Evolutionary conservation across 2,888 invertebrate species (phyloP).

Genomic region (Tetragonula carbonaria): DNA sequence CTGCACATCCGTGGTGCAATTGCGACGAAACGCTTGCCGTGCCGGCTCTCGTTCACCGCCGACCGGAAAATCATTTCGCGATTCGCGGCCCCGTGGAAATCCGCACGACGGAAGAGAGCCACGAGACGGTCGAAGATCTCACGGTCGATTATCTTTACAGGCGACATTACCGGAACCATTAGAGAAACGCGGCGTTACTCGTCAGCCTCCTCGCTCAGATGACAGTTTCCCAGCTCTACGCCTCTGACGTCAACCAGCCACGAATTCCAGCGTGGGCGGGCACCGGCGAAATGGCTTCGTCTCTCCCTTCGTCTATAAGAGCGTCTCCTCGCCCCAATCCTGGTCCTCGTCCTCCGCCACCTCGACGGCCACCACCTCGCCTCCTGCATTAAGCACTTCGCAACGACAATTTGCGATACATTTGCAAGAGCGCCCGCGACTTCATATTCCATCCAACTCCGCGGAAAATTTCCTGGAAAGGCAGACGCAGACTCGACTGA

Average conservation of each 20-base stretch:
- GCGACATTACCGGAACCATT: constrained; percentile 80
- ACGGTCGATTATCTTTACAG: constrained; percentile 79
- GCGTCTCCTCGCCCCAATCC: constrained; percentile 67
- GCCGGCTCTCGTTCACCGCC: constrained; percentile 69
- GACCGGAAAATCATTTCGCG: constrained; percentile 58
- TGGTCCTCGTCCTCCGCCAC: constrained; percentile 64
- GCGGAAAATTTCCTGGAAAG: constrained; percentile 69
- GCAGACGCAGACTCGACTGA: constrained; percentile 6
- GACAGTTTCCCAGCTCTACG: constrained; percentile 67
- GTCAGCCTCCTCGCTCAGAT: constrained; percentile 63
- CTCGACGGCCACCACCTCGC: constrained; percentile 64
- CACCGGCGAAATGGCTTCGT: constrained; percentile 79
- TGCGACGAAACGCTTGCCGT: constrained; percentile 24
- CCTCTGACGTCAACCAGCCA: constrained; percentile 73
- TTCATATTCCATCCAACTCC: constrained; percentile 58
- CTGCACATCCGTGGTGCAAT: neutral
- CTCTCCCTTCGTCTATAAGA: constrained; percentile 76
- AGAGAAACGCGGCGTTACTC: constrained; percentile 67
- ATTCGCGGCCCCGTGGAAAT: constrained; percentile 72
- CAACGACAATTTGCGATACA: constrained; percentile 83
- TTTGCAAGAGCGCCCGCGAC: constrained; percentile 76
- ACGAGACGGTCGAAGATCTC: constrained; percentile 70
- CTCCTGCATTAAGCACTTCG: constrained; percentile 83
- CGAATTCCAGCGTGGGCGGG: constrained; percentile 74
- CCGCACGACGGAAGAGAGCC: constrained; percentile 57